A percentile compares a stretch with the other conserved stretches of the same genome.
Conservation (phyloP, 2,113 vertebrate species). For the Callaeas wilsoni region DNA sequence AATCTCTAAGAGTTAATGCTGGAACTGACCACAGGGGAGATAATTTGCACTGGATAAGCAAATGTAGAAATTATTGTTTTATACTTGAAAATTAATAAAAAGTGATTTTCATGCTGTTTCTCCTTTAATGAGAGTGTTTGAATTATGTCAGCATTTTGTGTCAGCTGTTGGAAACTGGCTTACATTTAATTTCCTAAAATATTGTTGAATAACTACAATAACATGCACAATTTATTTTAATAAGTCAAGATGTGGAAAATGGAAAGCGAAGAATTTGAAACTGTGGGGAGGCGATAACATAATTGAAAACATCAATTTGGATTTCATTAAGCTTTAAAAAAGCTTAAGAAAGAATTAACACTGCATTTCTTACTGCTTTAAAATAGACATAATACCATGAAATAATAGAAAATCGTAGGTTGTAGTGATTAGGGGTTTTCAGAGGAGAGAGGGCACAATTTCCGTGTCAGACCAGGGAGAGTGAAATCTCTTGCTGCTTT, state of each 20-base stretch:
- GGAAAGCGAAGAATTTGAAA: not conserved
- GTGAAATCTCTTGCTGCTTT: not conserved
- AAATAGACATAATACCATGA: not conserved
- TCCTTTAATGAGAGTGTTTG: not conserved
- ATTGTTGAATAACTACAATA: not conserved
- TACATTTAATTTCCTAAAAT: not conserved
- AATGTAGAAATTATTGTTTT: not conserved
- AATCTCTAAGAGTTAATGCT: not conserved
- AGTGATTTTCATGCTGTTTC: not conserved
- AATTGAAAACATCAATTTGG: not conserved
- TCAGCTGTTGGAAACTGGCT: not conserved
- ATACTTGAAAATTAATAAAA: slow-evolving; percentile 31
- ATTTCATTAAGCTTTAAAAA: not conserved
- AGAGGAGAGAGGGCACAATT: not conserved
- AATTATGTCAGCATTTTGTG: not conserved
- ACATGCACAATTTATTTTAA: not conserved
- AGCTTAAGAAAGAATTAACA: not conserved
- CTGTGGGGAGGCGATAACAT: not conserved
- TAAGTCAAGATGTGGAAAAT: not conserved
- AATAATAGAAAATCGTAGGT: not conserved
- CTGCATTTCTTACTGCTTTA: not conserved
- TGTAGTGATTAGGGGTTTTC: not conserved
- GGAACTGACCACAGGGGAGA: not conserved
- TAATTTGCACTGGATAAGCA: not conserved
- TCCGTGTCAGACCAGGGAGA: not conserved